A percentile compares a stretch with the other conserved stretches of the same genome.
Conservation (phyloP, 2,797 vertebrate species). For the Dromococcyx pavoninus region DNA sequence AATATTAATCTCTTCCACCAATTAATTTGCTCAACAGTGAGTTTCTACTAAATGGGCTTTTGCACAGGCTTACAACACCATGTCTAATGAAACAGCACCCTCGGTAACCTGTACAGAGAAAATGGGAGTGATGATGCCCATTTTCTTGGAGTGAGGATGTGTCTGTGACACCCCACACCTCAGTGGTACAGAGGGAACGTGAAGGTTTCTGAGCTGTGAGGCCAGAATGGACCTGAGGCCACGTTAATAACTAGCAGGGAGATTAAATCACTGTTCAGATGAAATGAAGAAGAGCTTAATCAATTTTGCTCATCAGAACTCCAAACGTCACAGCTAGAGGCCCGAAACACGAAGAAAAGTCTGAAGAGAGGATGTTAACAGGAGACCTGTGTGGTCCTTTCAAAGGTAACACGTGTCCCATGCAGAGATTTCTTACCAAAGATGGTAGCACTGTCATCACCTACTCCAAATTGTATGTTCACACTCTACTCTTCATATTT, state of each 20-base stretch:
- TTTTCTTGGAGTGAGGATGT: not conserved
- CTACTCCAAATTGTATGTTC: not conserved
- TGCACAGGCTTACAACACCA: conserved; percentile 23
- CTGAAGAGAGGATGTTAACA: not conserved
- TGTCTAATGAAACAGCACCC: conserved; percentile 44
- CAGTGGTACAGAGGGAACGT: not conserved
- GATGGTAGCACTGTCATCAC: not conserved
- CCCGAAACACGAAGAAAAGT: not conserved
- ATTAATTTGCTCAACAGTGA: conserved; percentile 67
- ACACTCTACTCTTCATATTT: not conserved
- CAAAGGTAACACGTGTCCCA: not conserved
- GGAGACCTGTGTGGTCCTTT: not conserved
- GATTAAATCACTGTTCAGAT: not conserved
- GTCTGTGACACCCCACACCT: too few species aligned
- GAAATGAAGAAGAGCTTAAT: not conserved
- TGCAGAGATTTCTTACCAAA: not conserved
- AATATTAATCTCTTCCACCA: conserved; percentile 68
- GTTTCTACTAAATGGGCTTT: conserved; percentile 51
- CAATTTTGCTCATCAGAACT: not conserved
- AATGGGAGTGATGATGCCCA: not conserved
- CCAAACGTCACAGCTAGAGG: not conserved
- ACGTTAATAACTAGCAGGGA: not conserved
- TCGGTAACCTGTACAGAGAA: not conserved
- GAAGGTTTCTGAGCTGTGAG: not conserved
- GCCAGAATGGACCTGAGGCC: not conserved